These are phyloP conservation scores for Microtus richardsoni DNA, from an alignment of 2,113 vertebrate species.

Conservation along the genomic window DNA sequence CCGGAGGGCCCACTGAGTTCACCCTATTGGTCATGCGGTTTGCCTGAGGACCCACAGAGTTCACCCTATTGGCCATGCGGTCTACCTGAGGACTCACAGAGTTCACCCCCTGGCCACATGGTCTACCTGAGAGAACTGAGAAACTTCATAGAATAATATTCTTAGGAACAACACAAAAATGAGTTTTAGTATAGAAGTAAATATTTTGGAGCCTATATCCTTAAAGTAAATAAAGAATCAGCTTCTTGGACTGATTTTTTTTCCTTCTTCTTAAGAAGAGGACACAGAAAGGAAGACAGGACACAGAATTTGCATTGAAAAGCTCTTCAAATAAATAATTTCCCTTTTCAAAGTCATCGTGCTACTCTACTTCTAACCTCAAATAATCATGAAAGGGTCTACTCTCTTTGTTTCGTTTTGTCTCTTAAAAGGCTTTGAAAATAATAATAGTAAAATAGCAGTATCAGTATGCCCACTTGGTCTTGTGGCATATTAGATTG, in stretches of 20 bases:
- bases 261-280: neutral
- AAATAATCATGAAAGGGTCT: neutral
- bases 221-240: slow-evolving; percentile 4
- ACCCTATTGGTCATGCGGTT: no score
- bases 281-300: neutral
- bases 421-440: neutral
- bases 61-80: no score
- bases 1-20: no score
- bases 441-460: neutral
- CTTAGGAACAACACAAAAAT: neutral
- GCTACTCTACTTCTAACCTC: neutral
- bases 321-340: slow-evolving; percentile 37
- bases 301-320: neutral
- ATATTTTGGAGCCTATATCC: slow-evolving; percentile 14
- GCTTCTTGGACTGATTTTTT: neutral
- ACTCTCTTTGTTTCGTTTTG: neutral
- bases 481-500: neutral
- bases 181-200: slow-evolving; percentile 35
- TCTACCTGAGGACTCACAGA: neutral
- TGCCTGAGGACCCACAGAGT: no score
- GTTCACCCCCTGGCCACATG: neutral
- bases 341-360: neutral
- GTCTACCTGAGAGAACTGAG: neutral
- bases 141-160: neutral
- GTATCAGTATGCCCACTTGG: neutral